Evolutionary conservation across 2,797 vertebrate genomes (phyloP).

Genomic region (Coregonus suidteri): DNA sequence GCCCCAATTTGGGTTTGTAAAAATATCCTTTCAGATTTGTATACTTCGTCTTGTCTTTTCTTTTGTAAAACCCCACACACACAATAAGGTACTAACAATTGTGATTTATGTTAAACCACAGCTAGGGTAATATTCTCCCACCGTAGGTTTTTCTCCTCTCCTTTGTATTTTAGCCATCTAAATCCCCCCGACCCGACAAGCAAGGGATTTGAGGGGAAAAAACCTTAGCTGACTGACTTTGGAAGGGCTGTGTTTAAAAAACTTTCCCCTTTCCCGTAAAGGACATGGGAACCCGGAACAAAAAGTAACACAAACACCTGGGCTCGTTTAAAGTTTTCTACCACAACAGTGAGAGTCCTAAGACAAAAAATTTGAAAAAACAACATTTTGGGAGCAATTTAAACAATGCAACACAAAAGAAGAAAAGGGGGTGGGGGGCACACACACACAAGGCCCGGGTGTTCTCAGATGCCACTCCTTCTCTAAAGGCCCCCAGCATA

Average conservation of each 20-base stretch:
- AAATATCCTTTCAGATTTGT: not conserved
- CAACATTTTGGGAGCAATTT: no score
- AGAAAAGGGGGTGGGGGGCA: not conserved
- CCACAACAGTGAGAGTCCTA: not conserved
- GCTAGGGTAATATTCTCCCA: not conserved
- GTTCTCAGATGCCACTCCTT: not conserved
- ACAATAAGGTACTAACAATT: not conserved
- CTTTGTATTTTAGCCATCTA: not conserved
- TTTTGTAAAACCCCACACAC: no score
- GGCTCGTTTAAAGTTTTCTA: not conserved
- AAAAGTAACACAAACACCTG: not conserved
- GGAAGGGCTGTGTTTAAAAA: slow-evolving; percentile 7
- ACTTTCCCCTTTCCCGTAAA: slow-evolving; percentile 40
- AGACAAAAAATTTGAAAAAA: no score
- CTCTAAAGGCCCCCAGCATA: not conserved
- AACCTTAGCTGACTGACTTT: slow-evolving; percentile 24
- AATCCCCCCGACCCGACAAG: slow-evolving; percentile 5
- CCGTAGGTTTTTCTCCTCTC: not conserved
- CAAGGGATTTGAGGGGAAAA: slow-evolving; percentile 15
- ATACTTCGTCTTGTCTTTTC: no score
- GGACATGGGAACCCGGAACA: not conserved
- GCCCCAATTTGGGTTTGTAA: no score
- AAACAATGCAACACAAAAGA: not conserved
- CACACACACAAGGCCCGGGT: no score
- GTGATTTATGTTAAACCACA: not conserved